Percentiles rank a stretch among this genome's conserved stretches.
Evolutionary conservation across 2,888 invertebrate genomes (phyloP).

Genomic region (Catonia carolina): DNA sequence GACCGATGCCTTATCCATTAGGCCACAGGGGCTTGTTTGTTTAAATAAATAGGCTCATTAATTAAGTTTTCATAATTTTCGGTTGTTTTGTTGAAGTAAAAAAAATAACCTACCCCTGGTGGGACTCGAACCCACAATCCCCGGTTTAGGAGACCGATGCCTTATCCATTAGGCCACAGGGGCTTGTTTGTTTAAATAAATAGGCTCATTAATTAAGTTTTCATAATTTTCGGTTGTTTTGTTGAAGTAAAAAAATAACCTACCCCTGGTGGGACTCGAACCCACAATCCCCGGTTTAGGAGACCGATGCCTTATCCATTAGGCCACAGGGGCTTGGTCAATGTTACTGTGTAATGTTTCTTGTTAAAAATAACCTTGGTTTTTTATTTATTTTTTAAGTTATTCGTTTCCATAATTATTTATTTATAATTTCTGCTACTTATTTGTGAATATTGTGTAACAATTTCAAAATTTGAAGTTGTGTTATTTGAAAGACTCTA

Average conservation of each 20-base stretch:
- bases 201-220: too few relatives aligned
- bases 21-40: constrained; percentile 24
- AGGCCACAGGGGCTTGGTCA: constrained; percentile 35
- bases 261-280: constrained; percentile 37
- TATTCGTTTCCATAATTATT: too few relatives aligned
- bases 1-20: constrained; percentile 28
- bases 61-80: too few relatives aligned
- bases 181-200: constrained; percentile 21
- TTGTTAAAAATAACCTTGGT: too few relatives aligned
- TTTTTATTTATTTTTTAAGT: too few relatives aligned
- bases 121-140: constrained; percentile 37
- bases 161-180: constrained; percentile 37
- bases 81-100: not conserved
- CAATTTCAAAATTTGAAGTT: too few relatives aligned
- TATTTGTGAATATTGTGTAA: too few relatives aligned
- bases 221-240: too few relatives aligned
- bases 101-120: constrained; percentile 33
- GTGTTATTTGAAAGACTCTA: too few relatives aligned
- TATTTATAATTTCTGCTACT: too few relatives aligned
- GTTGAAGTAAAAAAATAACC: constrained; percentile 11
- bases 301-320: constrained; percentile 37
- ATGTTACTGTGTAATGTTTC: too few relatives aligned
- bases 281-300: constrained; percentile 37
- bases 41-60: too few relatives aligned
- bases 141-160: constrained; percentile 37